Evolutionary conservation across 2,797 vertebrate species (phyloP).

Genomic region (Coendou prehensilis): DNA sequence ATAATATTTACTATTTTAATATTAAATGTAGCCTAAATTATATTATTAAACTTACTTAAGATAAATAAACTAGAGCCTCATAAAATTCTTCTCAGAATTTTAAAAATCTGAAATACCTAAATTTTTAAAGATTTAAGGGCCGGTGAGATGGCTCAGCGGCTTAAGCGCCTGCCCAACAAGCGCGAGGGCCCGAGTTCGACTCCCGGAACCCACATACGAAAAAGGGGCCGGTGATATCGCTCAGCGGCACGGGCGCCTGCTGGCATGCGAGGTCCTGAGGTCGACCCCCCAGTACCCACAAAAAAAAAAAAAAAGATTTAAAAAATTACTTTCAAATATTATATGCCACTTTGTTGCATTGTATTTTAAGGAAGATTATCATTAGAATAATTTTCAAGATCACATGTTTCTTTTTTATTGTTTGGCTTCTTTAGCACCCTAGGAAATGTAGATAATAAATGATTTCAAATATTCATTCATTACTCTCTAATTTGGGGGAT

Average conservation of each 20-base stretch:
- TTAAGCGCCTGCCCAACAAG: too few relatives aligned
- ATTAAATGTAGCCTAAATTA: constrained; percentile 20
- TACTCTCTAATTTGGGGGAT: not conserved
- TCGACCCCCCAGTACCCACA: too few relatives aligned
- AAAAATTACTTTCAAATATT: not conserved
- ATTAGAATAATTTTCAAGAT: not conserved
- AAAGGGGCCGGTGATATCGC: too few relatives aligned
- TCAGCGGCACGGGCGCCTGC: too few relatives aligned
- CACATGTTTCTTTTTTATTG: not conserved
- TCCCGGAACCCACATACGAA: too few relatives aligned
- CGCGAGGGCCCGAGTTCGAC: too few relatives aligned
- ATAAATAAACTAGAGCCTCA: not conserved
- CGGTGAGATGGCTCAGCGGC: too few relatives aligned
- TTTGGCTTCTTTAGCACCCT: not conserved
- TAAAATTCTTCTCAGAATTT: constrained; percentile 11
- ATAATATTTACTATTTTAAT: constrained; percentile 27
- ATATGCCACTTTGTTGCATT: not conserved
- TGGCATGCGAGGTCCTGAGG: too few relatives aligned
- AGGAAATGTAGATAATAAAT: constrained; percentile 22
- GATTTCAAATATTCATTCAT: not conserved
- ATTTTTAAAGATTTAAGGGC: not conserved
- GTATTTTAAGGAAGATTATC: constrained; percentile 4
- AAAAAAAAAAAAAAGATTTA: too few relatives aligned
- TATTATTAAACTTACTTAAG: not conserved
- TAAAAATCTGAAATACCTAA: not conserved